A percentile compares a stretch with the other conserved stretches of the same genome.
Evolutionary conservation across 1,140 invertebrate species (phyloP).

Genomic region (Anthonomus grandis): DNA sequence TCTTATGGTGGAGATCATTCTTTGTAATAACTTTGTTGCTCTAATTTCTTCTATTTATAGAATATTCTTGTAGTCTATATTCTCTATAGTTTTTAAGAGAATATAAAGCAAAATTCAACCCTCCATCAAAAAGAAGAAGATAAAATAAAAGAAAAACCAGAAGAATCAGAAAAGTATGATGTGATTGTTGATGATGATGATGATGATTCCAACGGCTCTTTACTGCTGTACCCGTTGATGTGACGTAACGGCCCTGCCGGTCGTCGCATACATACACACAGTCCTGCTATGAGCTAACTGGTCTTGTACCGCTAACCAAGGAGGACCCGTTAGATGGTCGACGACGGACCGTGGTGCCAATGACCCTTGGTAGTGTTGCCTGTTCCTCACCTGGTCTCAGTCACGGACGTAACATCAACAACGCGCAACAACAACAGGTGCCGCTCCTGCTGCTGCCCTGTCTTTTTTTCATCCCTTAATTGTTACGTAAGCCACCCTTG

Average conservation of each 20-base stretch:
- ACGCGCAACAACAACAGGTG: conserved; percentile 47
- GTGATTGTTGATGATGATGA: conserved; percentile 27
- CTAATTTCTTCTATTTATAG: too few species aligned
- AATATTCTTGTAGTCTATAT: too few species aligned
- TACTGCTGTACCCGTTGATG: conserved; percentile 2
- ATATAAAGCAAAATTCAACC: too few species aligned
- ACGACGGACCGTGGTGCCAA: conserved; percentile 39
- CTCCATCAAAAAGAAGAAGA: neutral
- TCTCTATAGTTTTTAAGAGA: too few species aligned
- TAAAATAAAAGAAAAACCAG: too few species aligned
- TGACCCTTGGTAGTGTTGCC: conserved; percentile 35
- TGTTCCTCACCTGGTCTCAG: conserved; percentile 46
- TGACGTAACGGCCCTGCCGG: conserved; percentile 14
- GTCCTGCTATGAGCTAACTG: conserved; percentile 47
- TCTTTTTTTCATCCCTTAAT: neutral
- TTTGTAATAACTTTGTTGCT: too few species aligned
- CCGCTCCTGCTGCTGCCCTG: conserved; percentile 15
- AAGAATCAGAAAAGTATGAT: conserved; percentile 5
- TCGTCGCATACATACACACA: conserved; percentile 46
- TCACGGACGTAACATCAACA: conserved; percentile 43
- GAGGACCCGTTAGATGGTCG: conserved; percentile 42
- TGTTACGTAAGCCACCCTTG: neutral
- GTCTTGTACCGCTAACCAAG: conserved; percentile 45
- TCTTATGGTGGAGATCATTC: too few species aligned
- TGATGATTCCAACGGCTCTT: conserved; percentile 18